phyloP scores from a whole-genome alignment of 2,113 vertebrate species.

The Poecilia latipinna region DNA sequence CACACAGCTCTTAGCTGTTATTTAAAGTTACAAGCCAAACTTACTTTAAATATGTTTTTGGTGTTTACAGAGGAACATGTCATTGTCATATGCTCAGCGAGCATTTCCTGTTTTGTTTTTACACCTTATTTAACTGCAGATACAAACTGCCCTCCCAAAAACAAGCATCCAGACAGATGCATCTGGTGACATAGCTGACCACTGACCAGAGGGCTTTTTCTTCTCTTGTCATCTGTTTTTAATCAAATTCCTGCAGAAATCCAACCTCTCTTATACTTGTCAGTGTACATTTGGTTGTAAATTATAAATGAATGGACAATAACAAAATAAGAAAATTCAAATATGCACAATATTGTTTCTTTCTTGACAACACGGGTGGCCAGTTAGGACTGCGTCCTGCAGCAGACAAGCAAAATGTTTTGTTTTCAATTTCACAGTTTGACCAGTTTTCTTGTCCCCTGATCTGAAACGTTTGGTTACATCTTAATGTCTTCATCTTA shows the following conservation, averaged over 20 bases:
- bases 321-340: not conserved
- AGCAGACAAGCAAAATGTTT: not conserved
- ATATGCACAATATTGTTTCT: not conserved
- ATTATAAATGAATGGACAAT: too few relatives aligned
- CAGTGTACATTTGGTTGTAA: not conserved
- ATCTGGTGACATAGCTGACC: not conserved
- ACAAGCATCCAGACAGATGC: not conserved
- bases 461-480: not conserved
- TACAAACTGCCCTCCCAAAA: not conserved
- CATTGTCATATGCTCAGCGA: too few relatives aligned
- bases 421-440: not conserved
- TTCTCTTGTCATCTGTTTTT: too few relatives aligned
- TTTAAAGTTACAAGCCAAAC: not conserved
- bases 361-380: not conserved
- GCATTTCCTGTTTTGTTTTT: not conserved
- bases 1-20: constrained; percentile 2
- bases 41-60: too few relatives aligned
- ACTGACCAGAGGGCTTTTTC: too few relatives aligned
- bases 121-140: not conserved
- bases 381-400: not conserved
- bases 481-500: not conserved
- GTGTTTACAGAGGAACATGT: too few relatives aligned
- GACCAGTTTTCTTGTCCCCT: not conserved
- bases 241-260: not conserved
- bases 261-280: not conserved